Evolutionary conservation across 2,888 invertebrate genomes (phyloP).

Genomic region (Lycophotia porphyrea): DNA sequence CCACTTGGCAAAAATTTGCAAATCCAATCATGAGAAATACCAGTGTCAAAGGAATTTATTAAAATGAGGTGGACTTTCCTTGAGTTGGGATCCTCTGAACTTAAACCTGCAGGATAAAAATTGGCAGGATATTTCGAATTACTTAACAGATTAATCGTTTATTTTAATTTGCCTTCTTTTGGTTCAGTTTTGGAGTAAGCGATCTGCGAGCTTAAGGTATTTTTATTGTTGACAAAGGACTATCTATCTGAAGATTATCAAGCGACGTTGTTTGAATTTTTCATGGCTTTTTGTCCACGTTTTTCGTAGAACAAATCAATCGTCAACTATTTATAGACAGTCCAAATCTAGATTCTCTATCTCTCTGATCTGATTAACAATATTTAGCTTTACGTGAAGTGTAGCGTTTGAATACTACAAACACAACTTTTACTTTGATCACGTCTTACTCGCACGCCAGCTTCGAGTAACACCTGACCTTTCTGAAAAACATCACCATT

Average conservation of each 20-base stretch:
- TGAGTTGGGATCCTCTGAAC: slow-evolving; percentile 16
- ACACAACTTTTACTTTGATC: background rate
- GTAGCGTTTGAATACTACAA: background rate
- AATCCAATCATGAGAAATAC: slow-evolving; percentile 63
- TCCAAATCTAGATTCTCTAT: fast-evolving
- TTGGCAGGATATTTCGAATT: slow-evolving; percentile 26
- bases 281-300: background rate
- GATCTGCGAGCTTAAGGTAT: background rate
- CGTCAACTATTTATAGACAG: background rate
- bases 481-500: background rate
- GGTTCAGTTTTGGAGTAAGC: slow-evolving; percentile 13
- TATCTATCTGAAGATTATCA: background rate
- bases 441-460: background rate
- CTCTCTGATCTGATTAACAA: background rate
- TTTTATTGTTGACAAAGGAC: slow-evolving; percentile 4
- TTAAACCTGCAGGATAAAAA: slow-evolving; percentile 35
- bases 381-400: background rate
- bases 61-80: slow-evolving; percentile 53
- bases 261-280: background rate
- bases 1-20: slow-evolving; percentile 65
- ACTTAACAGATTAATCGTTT: slow-evolving; percentile 19
- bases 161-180: slow-evolving; percentile 7
- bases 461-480: background rate
- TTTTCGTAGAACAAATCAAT: background rate
- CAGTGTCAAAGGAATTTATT: slow-evolving; percentile 68